Conservation (phyloP, 1,140 invertebrate genomes). For the Theocolax elegans region DNA sequence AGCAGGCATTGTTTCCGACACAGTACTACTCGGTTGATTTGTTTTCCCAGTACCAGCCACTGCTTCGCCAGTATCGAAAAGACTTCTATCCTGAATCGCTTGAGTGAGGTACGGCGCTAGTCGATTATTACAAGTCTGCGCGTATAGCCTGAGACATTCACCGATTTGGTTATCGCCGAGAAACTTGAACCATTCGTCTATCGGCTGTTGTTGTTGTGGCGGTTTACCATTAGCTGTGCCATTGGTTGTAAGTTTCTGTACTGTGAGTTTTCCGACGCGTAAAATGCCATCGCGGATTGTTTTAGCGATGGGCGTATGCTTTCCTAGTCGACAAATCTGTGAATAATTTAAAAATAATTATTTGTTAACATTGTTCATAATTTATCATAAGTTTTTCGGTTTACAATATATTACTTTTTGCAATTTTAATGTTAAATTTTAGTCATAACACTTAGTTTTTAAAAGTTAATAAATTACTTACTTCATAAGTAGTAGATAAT, state of each 20-base stretch:
- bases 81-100: constrained; percentile 82
- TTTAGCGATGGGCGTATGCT: constrained; percentile 88
- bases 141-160: constrained; percentile 87
- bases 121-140: constrained; percentile 82
- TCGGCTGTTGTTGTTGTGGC: constrained; percentile 70
- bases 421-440: too few relatives aligned
- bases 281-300: constrained; percentile 89
- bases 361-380: too few relatives aligned
- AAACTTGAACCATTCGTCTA: constrained; percentile 92
- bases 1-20: constrained; percentile 61
- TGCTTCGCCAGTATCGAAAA: constrained; percentile 75
- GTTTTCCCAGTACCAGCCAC: constrained; percentile 40
- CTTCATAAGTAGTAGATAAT: constrained; percentile 91
- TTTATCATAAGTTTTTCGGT: too few relatives aligned
- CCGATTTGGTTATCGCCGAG: constrained; percentile 84
- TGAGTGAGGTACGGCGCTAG: constrained; percentile 85
- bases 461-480: constrained; percentile 51
- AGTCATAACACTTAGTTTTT: too few relatives aligned
- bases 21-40: constrained; percentile 51
- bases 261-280: constrained; percentile 79
- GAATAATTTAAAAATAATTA: not conserved
- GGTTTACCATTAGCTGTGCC: not conserved
- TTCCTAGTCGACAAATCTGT: constrained; percentile 85
- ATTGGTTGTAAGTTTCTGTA: constrained; percentile 66
- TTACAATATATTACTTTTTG: too few relatives aligned